Base-by-base conservation (phyloP, 2,797 vertebrate genomes). In the Amazona finschi region DNA sequence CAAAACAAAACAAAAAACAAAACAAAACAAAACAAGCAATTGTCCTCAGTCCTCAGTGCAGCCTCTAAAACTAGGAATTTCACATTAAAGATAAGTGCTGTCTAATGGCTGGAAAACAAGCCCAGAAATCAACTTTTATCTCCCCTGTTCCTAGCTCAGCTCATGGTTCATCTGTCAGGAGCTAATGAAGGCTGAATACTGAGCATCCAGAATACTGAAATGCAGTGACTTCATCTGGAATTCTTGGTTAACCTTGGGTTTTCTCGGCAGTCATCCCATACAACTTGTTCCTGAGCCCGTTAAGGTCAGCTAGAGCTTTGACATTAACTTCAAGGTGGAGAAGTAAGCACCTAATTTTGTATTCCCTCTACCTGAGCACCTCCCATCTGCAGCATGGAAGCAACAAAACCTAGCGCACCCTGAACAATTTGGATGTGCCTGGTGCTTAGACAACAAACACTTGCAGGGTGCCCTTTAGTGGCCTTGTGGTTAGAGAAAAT, bases 81-180 rank as follows among this genome's bases (percentile, higher is more conserved):
- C 38, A 69, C 49, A 64, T 46, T 82, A 85, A 83, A 79, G 58
- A 9, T 60, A 87, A 92, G 5, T 74, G 78, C 75, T 85, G 44
- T 61, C 38, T 75, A 94, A 85, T 30, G 62, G 24, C 15, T 85
- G 53, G 69, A 87, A 93, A 67, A 87, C 30, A 77, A 80, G n/a
- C 19, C 41, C 46, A 83, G 78, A 80, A 89, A 92, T 53, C 61
- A 83, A 73, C n/a, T 75, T 21, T 87, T 91, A 85, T 28, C 52
- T 61, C 6, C 15, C 16, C 44, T 52, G 25, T 62, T 89, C 16
- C 44, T 80, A 67, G 28, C 20, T 61, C 27, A 66, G 39, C 21
- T 70, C 15, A 0, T 53, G 44, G 33, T 71, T 92, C 47, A 39
- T 77, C 41, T 77, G 31, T 36, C 44, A 64, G 57, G 27, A 71